phyloP scores from a whole-genome alignment of 2,888 invertebrate species.

The Drosophila gaucha region DNA sequence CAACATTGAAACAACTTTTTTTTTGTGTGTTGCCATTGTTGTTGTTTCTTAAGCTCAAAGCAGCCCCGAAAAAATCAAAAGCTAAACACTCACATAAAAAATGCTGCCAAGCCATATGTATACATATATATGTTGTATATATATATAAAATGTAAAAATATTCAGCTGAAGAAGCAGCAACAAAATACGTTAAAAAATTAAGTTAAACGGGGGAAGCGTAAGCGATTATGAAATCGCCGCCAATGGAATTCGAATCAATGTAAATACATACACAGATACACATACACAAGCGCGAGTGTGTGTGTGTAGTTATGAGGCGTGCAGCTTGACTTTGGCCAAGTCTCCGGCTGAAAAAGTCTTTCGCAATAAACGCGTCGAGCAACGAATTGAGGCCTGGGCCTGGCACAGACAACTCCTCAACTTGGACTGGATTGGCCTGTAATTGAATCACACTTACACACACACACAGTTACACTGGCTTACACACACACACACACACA shows the following conservation, averaged over 20 bases:
- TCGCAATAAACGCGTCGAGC: constrained; percentile 55
- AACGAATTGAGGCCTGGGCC: constrained; percentile 49
- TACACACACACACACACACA: constrained; percentile 4
- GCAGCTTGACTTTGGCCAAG: constrained; percentile 59
- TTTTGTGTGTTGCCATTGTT: constrained; percentile 49
- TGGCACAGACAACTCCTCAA: constrained; percentile 36
- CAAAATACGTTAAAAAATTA: constrained; percentile 45
- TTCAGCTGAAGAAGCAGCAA: constrained; percentile 48
- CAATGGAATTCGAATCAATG: constrained; percentile 79
- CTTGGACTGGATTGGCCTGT: constrained; percentile 71
- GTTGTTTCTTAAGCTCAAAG: constrained; percentile 47
- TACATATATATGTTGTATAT: background rate
- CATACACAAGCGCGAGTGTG: background rate
- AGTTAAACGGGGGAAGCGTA: constrained; percentile 59
- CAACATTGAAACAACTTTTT: constrained; percentile 76
- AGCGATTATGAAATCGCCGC: constrained; percentile 73
- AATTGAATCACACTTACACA: constrained; percentile 62
- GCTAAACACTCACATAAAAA: constrained; percentile 47
- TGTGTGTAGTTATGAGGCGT: constrained; percentile 32
- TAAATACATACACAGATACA: constrained; percentile 33
- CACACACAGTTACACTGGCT: background rate
- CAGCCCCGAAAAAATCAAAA: constrained; percentile 41
- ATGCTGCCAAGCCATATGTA: constrained; percentile 54
- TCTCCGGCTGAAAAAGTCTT: constrained; percentile 53
- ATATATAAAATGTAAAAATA: constrained; percentile 12